These are phyloP conservation scores for Chiloscyllium plagiosum DNA, from an alignment of 2,113 vertebrate species.

Conservation along the genomic window DNA sequence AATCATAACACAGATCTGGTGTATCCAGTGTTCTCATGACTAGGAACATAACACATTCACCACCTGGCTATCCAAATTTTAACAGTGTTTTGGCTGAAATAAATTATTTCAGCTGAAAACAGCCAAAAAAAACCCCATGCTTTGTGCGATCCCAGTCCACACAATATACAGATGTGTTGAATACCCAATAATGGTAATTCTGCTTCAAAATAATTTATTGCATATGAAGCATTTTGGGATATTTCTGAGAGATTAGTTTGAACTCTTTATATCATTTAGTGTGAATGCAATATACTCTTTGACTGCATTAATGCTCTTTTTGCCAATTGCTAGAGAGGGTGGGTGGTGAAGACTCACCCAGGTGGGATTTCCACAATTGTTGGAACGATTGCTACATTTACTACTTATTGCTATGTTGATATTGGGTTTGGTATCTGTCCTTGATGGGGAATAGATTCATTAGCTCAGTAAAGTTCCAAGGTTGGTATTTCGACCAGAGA, in stretches of 20 bases:
- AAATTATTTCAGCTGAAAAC: neutral
- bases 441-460: neutral
- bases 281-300: neutral
- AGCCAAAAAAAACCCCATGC: neutral
- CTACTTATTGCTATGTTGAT: neutral
- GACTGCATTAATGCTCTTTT: neutral
- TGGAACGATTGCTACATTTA: neutral
- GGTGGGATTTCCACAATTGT: neutral
- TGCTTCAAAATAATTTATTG: neutral
- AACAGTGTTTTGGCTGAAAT: neutral
- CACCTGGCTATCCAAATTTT: too few relatives aligned
- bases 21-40: too few relatives aligned
- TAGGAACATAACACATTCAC: too few relatives aligned
- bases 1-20: too few relatives aligned
- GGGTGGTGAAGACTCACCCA: neutral
- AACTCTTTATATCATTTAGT: neutral
- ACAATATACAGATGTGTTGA: neutral
- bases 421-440: neutral
- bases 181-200: neutral
- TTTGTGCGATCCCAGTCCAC: neutral
- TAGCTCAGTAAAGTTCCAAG: neutral
- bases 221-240: neutral
- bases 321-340: neutral
- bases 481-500: neutral
- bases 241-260: neutral